Percentiles rank a stretch among this genome's conserved stretches.
Evolutionary conservation across 2,113 vertebrate genomes (phyloP).

Genomic region (Paradoxurus hermaphroditus): DNA sequence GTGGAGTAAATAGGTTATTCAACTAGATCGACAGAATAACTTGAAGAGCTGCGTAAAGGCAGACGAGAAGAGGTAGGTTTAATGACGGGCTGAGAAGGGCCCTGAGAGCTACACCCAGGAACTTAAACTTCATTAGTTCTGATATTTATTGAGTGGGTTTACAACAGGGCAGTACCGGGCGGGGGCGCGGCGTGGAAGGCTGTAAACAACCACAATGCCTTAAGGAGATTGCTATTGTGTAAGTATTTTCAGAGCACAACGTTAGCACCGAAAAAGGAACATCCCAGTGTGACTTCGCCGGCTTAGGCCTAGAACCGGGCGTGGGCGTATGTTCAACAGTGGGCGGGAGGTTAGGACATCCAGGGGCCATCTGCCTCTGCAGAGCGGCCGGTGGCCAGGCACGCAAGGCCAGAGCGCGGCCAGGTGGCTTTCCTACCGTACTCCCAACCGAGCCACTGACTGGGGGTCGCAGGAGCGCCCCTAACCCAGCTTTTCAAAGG

Average conservation of each 20-base stretch:
- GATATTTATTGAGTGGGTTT: neutral
- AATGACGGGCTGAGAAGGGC: neutral
- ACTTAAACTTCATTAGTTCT: neutral
- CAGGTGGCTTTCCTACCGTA: fast-evolving
- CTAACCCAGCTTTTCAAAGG: neutral
- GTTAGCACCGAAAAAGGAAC: neutral
- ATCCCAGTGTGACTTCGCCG: too few species aligned
- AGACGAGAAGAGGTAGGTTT: neutral
- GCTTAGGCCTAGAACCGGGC: neutral
- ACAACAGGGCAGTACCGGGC: fast-evolving
- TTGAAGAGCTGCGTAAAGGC: neutral
- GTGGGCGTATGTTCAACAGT: neutral
- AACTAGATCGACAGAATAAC: neutral
- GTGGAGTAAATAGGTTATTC: neutral
- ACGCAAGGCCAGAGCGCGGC: neutral
- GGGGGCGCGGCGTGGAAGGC: neutral
- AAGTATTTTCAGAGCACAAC: neutral
- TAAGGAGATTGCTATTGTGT: neutral
- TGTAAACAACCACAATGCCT: neutral
- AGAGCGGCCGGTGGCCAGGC: neutral
- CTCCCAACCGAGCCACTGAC: neutral
- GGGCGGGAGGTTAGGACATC: fast-evolving
- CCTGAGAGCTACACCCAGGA: neutral
- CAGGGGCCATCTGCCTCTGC: too few species aligned
- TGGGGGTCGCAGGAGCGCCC: neutral